Evolutionary conservation across 2,888 invertebrate species (phyloP), one percentile per base, ranked within the genome.

Genomic region (Drosophila neonasuta): DNA sequence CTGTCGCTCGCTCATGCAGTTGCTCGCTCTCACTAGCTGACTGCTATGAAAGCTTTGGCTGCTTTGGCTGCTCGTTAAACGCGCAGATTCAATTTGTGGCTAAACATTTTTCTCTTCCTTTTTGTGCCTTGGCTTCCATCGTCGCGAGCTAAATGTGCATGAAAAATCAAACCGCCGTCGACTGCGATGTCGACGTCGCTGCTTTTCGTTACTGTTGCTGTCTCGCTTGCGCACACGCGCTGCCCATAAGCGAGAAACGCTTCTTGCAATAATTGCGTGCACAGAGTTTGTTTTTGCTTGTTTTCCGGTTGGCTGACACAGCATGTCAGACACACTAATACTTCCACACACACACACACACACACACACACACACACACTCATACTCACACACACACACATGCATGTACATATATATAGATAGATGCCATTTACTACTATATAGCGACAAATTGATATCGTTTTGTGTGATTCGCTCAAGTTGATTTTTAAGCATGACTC

Each of bases 241-340:
- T 32, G 20, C 29, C 13, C 45, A 20, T 61, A 44, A 29, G 74
- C 44, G 49, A 32, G 20, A 32, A 20, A 34, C 54, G 65, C 66
- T 42, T 59, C 48, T 63, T 76, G 80, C 63, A 24, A 68, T 74
- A 76, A 85, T 80, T 78, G 79, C 79, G 72, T 79, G 82, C 41
- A 32, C 64, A 66, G 55, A 36, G 36, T 36, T 24, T 39, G 60
- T 86, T 89, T 88, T 89, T 87, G 88, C 87, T 89, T 90, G 90
- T 90, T 89, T 90, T 90, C 89, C 90, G 85, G 88, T 87, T 90
- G 90, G 90, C 85, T 89, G 81, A 68, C 61, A 20, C 20, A 20
- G 54, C 59, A 49, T 36, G 59, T 59, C 45, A 36, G 56, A 56
- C 46, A 46, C 13, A 17, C 46, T 5, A 24, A 4, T 24, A 24